Conservation (phyloP, 2,888 invertebrate genomes). For the Chironomus riparius region DNA sequence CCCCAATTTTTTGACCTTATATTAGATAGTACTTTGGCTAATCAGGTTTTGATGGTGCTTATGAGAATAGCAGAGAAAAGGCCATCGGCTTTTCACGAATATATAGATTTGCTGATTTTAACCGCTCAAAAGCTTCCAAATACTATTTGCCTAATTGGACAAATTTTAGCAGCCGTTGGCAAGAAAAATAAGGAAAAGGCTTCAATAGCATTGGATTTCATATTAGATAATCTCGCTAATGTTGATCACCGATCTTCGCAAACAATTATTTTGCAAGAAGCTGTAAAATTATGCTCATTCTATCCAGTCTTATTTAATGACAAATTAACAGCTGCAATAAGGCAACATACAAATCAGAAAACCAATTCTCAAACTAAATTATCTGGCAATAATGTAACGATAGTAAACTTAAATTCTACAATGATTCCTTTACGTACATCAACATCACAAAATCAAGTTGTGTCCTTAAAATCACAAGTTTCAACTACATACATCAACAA, state of each 20-base stretch:
- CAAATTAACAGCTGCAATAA: conserved; percentile 52
- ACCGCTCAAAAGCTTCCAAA: conserved; percentile 58
- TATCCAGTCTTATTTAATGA: conserved; percentile 74
- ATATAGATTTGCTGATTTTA: conserved; percentile 57
- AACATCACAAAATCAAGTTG: conserved; percentile 28
- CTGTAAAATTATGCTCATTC: conserved; percentile 68
- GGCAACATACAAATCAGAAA: background rate
- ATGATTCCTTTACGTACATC: conserved; percentile 20
- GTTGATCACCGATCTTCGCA: conserved; percentile 61
- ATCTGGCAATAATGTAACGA: conserved; percentile 54
- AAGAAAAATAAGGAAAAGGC: conserved; percentile 65
- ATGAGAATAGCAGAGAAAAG: conserved; percentile 62
- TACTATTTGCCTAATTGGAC: conserved; percentile 56
- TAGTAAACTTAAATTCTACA: conserved; percentile 60
- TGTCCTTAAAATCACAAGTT: background rate
- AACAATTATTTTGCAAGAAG: conserved; percentile 66
- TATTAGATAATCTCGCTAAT: conserved; percentile 61
- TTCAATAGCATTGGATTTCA: conserved; percentile 71
- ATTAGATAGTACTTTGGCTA: conserved; percentile 42
- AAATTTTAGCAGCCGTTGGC: conserved; percentile 62
- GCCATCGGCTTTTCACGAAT: conserved; percentile 60
- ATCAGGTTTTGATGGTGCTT: conserved; percentile 63
- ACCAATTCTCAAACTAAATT: conserved; percentile 11
- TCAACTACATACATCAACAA: conserved; percentile 30
- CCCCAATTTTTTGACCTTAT: conserved; percentile 51